A percentile compares a stretch with the other conserved stretches of the same genome.
phyloP scores from a whole-genome alignment of 1,140 invertebrate genomes.

The Lycorma delicatula region DNA sequence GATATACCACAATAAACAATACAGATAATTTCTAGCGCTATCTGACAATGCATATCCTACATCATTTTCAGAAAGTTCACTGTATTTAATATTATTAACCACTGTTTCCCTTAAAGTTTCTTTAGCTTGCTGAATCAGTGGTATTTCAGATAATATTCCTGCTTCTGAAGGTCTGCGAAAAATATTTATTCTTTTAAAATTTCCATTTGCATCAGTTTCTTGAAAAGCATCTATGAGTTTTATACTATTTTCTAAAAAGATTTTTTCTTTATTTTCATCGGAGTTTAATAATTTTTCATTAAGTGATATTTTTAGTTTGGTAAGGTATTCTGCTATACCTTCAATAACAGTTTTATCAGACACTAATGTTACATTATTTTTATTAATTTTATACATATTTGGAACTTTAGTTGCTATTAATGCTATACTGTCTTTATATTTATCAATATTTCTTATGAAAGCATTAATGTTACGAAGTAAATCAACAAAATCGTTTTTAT shows the following conservation, averaged over 20 bases:
- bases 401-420: neutral
- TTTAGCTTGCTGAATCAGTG: neutral
- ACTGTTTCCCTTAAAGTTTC: neutral
- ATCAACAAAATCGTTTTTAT: neutral
- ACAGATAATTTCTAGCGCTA: neutral
- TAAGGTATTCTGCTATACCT: neutral
- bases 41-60: neutral
- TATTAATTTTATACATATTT: neutral
- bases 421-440: neutral
- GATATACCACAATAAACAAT: neutral
- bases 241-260: neutral
- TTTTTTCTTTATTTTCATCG: neutral
- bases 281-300: neutral
- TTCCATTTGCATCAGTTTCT: neutral
- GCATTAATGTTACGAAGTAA: neutral
- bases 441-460: neutral
- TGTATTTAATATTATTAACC: neutral
- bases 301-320: neutral
- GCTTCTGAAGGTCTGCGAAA: neutral
- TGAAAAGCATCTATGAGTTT: neutral
- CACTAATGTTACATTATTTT: neutral
- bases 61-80: neutral
- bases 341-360: neutral
- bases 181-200: neutral
- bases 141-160: neutral